phyloP scores from a whole-genome alignment of 2,113 vertebrate genomes.

The Cricetomys ansorgei region DNA sequence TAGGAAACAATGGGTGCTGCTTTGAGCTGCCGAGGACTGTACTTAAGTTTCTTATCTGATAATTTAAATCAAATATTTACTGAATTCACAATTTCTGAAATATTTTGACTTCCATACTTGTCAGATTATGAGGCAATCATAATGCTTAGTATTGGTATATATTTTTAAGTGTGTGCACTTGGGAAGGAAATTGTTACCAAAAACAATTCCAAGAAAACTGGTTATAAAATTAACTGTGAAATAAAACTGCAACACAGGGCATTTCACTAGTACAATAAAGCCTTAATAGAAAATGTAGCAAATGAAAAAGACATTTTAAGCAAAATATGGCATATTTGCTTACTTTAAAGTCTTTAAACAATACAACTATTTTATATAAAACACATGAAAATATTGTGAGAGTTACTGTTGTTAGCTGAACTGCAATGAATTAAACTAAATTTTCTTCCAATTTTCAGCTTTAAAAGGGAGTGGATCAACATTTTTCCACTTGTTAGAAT shows the following conservation, averaged over 20 bases:
- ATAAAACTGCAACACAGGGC: constrained; percentile 22
- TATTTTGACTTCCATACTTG: not conserved
- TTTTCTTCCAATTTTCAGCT: not conserved
- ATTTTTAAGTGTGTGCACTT: not conserved
- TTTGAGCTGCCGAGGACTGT: not conserved
- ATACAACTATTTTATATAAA: constrained; percentile 32
- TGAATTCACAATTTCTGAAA: not conserved
- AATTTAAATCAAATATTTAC: not conserved
- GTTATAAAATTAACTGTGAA: constrained; percentile 24
- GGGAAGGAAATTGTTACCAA: constrained; percentile 4
- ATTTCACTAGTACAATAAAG: constrained; percentile 15
- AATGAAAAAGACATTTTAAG: not conserved
- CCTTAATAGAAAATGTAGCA: constrained; percentile 30
- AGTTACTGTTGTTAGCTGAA: not conserved
- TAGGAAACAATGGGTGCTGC: not conserved
- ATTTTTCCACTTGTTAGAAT: constrained; percentile 52
- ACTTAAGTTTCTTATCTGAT: not conserved
- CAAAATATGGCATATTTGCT: constrained; percentile 47
- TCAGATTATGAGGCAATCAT: not conserved
- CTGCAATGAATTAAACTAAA: constrained; percentile 31
- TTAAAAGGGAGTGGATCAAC: not conserved
- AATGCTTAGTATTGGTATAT: not conserved
- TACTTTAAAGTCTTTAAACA: constrained; percentile 39
- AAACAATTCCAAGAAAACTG: not conserved
- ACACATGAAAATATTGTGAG: constrained; percentile 37